phyloP scores from a whole-genome alignment of 2,113 vertebrate species.

The Pao palembangensis region DNA sequence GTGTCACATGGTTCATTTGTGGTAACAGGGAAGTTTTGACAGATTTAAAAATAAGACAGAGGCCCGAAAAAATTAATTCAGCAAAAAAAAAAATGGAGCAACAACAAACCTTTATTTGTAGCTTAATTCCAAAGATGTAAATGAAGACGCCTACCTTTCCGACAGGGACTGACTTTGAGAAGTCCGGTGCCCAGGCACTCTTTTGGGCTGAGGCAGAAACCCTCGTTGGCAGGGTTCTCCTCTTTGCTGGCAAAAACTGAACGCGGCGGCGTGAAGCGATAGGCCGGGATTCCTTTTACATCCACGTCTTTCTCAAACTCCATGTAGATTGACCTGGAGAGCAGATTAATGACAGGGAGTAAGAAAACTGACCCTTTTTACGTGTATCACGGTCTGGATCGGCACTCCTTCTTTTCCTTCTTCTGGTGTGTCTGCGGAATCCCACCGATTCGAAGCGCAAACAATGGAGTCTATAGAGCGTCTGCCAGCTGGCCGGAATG shows the following conservation, averaged over 20 bases:
- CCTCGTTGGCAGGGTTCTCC: constrained; percentile 84
- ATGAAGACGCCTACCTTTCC: constrained; percentile 75
- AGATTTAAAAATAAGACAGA: background rate
- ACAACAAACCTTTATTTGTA: too few species aligned
- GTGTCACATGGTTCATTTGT: constrained; percentile 52
- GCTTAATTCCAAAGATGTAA: too few species aligned
- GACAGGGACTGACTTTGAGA: constrained; percentile 88
- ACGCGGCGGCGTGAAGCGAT: constrained; percentile 83
- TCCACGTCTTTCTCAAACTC: constrained; percentile 83
- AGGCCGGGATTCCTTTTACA: constrained; percentile 83
- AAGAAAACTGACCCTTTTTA: too few species aligned
- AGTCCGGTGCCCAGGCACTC: constrained; percentile 88
- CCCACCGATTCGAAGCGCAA: constrained; percentile 28
- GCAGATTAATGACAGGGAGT: too few species aligned
- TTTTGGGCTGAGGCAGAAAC: constrained; percentile 83
- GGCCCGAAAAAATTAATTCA: too few species aligned
- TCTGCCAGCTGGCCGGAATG: constrained; percentile 47
- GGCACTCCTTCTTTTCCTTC: background rate
- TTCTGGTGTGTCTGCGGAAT: constrained; percentile 39
- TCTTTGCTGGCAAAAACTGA: constrained; percentile 83
- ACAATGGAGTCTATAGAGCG: constrained; percentile 58
- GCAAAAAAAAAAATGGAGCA: too few species aligned
- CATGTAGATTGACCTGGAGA: constrained; percentile 83
- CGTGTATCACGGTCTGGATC: too few species aligned
- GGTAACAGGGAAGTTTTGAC: background rate